phyloP scores from a whole-genome alignment of 2,888 invertebrate species.

The Nipponacmea schrenckii region DNA sequence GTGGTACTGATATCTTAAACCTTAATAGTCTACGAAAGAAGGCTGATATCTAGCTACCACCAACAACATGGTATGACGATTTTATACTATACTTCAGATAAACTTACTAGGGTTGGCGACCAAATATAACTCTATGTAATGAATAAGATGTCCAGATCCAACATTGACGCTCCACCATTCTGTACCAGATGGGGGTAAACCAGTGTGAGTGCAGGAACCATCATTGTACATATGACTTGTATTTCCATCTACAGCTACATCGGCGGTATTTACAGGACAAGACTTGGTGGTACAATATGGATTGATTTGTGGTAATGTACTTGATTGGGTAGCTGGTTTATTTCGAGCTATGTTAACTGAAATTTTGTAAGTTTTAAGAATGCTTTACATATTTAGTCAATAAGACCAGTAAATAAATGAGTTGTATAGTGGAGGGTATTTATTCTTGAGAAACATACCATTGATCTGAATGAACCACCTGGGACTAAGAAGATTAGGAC shows the following conservation, averaged over 20 bases:
- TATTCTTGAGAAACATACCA: too few species aligned
- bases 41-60: too few species aligned
- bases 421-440: too few species aligned
- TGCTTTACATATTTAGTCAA: too few species aligned
- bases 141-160: conserved; percentile 1
- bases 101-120: background rate
- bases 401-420: too few species aligned
- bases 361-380: background rate
- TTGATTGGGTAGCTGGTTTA: background rate
- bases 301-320: background rate
- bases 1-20: too few species aligned
- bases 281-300: background rate
- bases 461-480: too few species aligned
- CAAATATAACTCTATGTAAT: background rate
- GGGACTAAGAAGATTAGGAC: too few species aligned
- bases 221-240: background rate
- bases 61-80: too few species aligned
- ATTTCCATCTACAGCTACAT: conserved; percentile 2
- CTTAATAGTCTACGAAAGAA: too few species aligned
- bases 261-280: background rate
- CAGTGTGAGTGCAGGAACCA: background rate
- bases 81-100: too few species aligned
- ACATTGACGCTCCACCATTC: conserved; percentile 7
- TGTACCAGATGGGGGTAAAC: background rate
- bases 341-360: background rate